Evolutionary conservation across 2,888 invertebrate species (phyloP), one percentile per base, ranked within the genome.

Genomic region (Agrochola litura): DNA sequence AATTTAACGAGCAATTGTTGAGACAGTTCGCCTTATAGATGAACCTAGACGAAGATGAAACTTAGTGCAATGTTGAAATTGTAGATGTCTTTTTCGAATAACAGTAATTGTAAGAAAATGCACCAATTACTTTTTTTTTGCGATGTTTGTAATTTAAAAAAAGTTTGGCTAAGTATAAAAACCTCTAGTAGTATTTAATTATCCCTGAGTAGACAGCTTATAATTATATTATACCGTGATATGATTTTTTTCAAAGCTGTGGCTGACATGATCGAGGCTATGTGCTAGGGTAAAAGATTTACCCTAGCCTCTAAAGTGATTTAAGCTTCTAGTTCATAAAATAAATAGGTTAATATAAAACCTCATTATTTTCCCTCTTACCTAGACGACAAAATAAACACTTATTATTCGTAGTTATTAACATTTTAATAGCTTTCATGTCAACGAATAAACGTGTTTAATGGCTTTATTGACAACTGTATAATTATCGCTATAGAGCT

Each of bases 401-500:
- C 30, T 30, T 30, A 30, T 30, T 30, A 30, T 30, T 37, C 52
- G 16, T 70, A n/a, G 30, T 14, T 41, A 73, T 73, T 80, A 73
- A 80, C 46, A 67, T 74, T 67, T 41, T 73, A 80, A 79, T 81
- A n/a, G 19, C 61, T 80, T 79, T 81, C 30, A 49, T 56, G 41
- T 49, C 14, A 56, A 22, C n/a, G 22, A 80, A 80, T 56, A 73
- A 80, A 81, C 8, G 0, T 22, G 19, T 73, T 19, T 54, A 54
- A 43, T 54, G 5, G 12, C 9, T 60, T 37, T 60, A 56, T 37
- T 66, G 46, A 41, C 46, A 30, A 61, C 60, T 63, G 8, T 77
- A 56, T 70, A 56, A 52, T 70, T 64, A 56, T 70, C 10, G 30
- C 43, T 10, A n/a, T 3, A 56, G 5, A 69, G 22, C 25, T 49